Evolutionary conservation across 2,797 vertebrate species (phyloP).

Genomic region (Falco berigora): DNA sequence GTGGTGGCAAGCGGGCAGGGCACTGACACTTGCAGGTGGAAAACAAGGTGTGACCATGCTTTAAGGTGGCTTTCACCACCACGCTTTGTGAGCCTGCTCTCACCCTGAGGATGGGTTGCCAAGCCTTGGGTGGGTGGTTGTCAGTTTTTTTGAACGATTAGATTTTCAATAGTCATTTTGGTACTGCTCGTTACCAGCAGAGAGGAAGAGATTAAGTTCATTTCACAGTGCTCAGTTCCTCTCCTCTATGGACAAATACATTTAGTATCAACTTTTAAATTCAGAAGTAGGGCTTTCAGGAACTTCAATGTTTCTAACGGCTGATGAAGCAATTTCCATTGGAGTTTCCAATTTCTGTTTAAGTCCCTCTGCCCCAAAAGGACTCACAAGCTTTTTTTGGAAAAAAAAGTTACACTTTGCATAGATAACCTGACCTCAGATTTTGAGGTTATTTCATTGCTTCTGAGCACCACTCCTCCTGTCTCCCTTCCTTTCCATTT

Average conservation of each 20-base stretch:
- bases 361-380: not conserved
- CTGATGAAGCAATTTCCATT: not conserved
- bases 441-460: not conserved
- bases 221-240: not conserved
- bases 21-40: not conserved
- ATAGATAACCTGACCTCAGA: not conserved
- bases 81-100: not conserved
- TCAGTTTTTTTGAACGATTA: not conserved
- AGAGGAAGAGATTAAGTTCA: not conserved
- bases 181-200: not conserved
- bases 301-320: not conserved
- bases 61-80: not conserved
- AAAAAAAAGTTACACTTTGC: not conserved
- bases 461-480: not conserved
- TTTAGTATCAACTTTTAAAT: not conserved
- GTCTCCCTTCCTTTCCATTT: not conserved
- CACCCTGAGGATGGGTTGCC: not conserved
- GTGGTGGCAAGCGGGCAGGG: rapidly evolving
- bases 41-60: not conserved
- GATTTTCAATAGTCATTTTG: not conserved
- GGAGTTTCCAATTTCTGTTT: not conserved
- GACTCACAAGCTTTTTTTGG: not conserved
- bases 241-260: not conserved
- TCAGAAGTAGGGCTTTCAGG: not conserved
- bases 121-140: rapidly evolving